Conservation (phyloP, 2,888 invertebrate species). For the Geotrupes spiniger region DNA sequence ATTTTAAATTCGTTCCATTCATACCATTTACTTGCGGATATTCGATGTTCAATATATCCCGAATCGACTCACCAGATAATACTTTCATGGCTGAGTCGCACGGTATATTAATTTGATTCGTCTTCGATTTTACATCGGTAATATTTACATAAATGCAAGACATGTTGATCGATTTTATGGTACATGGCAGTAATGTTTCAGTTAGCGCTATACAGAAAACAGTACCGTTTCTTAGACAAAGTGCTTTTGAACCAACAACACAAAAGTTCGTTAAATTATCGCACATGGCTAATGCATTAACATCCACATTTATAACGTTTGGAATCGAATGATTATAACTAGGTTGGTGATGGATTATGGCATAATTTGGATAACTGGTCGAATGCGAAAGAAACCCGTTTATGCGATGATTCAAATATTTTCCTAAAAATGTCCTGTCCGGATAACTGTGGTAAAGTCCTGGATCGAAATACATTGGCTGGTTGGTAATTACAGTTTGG, state of each 20-base stretch:
- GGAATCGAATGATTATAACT: not conserved
- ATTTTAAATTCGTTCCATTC: too few species aligned
- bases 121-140: too few species aligned
- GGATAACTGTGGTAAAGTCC: not conserved
- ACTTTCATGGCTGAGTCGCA: too few species aligned
- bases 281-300: not conserved
- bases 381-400: not conserved
- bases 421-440: not conserved
- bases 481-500: not conserved
- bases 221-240: conserved; percentile 33
- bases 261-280: not conserved
- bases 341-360: not conserved
- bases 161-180: too few species aligned
- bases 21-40: too few species aligned
- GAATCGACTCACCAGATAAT: too few species aligned
- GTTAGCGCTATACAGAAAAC: conserved; percentile 44
- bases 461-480: not conserved
- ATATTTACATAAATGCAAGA: too few species aligned
- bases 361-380: not conserved
- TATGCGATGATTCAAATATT: not conserved
- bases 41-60: too few species aligned
- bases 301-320: not conserved
- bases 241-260: not conserved
- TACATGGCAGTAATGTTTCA: too few species aligned
- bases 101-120: too few species aligned